Evolutionary conservation across 2,113 vertebrate genomes (phyloP).

Genomic region (Eclectus roratus): DNA sequence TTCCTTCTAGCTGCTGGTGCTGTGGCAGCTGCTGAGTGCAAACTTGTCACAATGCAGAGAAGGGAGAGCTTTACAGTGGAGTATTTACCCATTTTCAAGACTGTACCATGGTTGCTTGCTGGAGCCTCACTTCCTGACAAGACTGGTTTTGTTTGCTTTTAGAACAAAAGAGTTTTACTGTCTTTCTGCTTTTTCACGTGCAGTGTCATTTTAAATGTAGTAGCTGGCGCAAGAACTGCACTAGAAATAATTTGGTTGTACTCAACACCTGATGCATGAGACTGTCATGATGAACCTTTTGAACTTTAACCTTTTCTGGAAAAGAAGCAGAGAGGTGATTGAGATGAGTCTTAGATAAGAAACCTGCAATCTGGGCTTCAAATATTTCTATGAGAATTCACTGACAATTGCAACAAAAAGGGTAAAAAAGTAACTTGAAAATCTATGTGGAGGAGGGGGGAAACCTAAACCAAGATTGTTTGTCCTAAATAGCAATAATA

Average conservation of each 20-base stretch:
- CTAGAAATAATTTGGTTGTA: background rate
- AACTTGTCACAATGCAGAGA: background rate
- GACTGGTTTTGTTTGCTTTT: background rate
- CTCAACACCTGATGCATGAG: too few species aligned
- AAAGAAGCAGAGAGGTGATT: background rate
- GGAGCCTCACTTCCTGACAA: accelerated
- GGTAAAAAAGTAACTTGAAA: background rate
- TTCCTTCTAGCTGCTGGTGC: background rate
- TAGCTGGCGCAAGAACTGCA: background rate
- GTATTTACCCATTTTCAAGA: background rate
- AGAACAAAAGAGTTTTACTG: background rate
- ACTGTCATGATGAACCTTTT: background rate
- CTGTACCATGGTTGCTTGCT: background rate
- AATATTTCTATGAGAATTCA: background rate
- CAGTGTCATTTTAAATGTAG: background rate
- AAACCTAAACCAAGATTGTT: background rate
- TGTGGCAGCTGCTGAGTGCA: background rate
- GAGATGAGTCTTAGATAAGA: background rate
- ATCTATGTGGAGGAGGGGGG: background rate
- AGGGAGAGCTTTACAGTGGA: background rate
- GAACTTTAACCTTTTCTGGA: background rate
- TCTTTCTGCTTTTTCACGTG: background rate
- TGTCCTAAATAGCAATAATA: background rate
- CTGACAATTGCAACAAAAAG: background rate
- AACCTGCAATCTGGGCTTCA: background rate